These are phyloP conservation scores for Penaeus vannamei DNA, from an alignment of 1,140 invertebrate species.

Conservation along the genomic window DNA sequence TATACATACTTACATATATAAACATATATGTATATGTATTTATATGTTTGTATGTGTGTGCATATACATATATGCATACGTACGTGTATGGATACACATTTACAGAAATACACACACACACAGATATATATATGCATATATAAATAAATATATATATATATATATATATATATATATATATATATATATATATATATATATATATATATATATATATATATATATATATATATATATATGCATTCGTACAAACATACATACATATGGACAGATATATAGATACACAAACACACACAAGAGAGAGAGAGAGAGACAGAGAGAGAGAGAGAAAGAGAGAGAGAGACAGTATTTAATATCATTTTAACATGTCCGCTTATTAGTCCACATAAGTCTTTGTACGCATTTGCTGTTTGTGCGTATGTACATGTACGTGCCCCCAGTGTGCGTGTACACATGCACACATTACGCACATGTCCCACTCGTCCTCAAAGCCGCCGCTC, in stretches of 20 bases:
- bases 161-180: constrained; percentile 51
- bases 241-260: constrained; percentile 37
- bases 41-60: constrained; percentile 24
- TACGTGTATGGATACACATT: constrained; percentile 29
- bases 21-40: constrained; percentile 42
- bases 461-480: too few relatives aligned
- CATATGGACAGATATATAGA: constrained; percentile 40
- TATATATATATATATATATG: constrained; percentile 35
- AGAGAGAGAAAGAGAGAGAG: too few relatives aligned
- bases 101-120: constrained; percentile 20
- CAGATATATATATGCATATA: constrained; percentile 46
- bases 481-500: too few relatives aligned
- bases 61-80: constrained; percentile 1
- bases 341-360: too few relatives aligned
- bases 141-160: constrained; percentile 48
- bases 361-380: too few relatives aligned
- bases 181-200: constrained; percentile 50
- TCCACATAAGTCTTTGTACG: too few relatives aligned
- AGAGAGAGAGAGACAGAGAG: too few relatives aligned
- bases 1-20: constrained; percentile 24
- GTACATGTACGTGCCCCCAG: too few relatives aligned
- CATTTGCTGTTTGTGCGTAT: too few relatives aligned
- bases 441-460: too few relatives aligned
- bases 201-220: constrained; percentile 36
- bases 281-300: neutral